Conservation (phyloP, 2,113 vertebrate genomes). For the Neodontobutis hainanensis region DNA sequence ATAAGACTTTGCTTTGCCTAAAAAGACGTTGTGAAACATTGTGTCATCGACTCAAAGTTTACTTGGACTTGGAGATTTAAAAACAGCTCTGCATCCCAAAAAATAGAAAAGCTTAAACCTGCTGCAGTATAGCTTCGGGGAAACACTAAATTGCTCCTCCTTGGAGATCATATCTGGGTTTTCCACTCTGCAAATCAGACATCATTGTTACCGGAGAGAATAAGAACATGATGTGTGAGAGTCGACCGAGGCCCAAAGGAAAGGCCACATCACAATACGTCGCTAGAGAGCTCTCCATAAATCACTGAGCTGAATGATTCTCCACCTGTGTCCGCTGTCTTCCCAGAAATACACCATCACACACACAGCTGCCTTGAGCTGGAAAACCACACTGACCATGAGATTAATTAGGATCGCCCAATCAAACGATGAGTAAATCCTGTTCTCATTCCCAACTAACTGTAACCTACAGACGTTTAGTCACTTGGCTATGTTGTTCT, state of each 20-base stretch:
- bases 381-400: conserved; percentile 37
- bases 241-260: conserved; percentile 61
- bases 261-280: conserved; percentile 68
- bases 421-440: conserved; percentile 3
- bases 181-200: conserved; percentile 51
- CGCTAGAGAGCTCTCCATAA: conserved; percentile 61
- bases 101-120: conserved; percentile 19
- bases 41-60: neutral
- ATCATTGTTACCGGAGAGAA: conserved; percentile 63
- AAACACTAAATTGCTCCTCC: conserved; percentile 52
- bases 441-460: neutral
- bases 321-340: conserved; percentile 74
- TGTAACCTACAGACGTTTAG: neutral
- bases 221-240: conserved; percentile 40
- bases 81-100: conserved; percentile 16
- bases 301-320: conserved; percentile 71
- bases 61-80: neutral
- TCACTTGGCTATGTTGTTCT: neutral
- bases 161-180: conserved; percentile 40
- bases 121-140: conserved; percentile 33
- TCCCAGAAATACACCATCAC: conserved; percentile 65
- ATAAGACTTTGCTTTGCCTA: neutral
- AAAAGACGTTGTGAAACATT: neutral
- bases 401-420: conserved; percentile 36
- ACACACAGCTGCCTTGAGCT: conserved; percentile 48